phyloP scores from a whole-genome alignment of 1,140 invertebrate species.

The Hermetia illucens region DNA sequence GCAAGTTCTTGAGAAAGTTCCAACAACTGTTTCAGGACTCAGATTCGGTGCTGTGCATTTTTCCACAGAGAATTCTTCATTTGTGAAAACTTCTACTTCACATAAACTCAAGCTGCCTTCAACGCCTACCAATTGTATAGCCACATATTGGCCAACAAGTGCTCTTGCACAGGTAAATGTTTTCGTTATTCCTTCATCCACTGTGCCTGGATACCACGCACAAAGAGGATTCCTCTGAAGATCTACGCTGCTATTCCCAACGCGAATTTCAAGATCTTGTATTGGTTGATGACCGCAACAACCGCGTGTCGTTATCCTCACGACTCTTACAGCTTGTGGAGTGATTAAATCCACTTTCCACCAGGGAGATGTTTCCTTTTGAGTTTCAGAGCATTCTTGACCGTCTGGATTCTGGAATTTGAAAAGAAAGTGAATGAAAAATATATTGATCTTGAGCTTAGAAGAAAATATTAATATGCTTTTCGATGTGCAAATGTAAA shows the following conservation, averaged over 20 bases:
- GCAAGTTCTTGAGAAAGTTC: slow-evolving; percentile 71
- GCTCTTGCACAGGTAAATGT: slow-evolving; percentile 75
- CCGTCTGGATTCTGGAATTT: slow-evolving; percentile 62
- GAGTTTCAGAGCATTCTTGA: slow-evolving; percentile 75
- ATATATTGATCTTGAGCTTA: too few relatives aligned
- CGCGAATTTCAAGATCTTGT: slow-evolving; percentile 79
- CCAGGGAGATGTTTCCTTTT: slow-evolving; percentile 77
- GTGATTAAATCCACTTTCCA: slow-evolving; percentile 79
- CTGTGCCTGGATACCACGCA: slow-evolving; percentile 85
- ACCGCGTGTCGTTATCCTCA: slow-evolving; percentile 71
- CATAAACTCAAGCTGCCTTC: slow-evolving; percentile 79
- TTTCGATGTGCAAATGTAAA: too few relatives aligned
- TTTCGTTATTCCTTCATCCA: slow-evolving; percentile 81
- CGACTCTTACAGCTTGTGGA: slow-evolving; percentile 67
- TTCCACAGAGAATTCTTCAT: slow-evolving; percentile 76
- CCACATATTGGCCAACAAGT: slow-evolving; percentile 72
- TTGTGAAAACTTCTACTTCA: slow-evolving; percentile 83
- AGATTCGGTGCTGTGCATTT: slow-evolving; percentile 53
- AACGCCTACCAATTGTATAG: slow-evolving; percentile 76
- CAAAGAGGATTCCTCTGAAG: slow-evolving; percentile 78
- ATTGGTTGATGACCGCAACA: slow-evolving; percentile 81
- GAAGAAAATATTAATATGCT: too few relatives aligned
- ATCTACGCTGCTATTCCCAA: slow-evolving; percentile 76
- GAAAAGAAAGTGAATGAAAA: too few relatives aligned
- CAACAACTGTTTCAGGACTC: slow-evolving; percentile 56